Conservation (phyloP, 2,113 vertebrate genomes). For the Leptodactylus fuscus region DNA sequence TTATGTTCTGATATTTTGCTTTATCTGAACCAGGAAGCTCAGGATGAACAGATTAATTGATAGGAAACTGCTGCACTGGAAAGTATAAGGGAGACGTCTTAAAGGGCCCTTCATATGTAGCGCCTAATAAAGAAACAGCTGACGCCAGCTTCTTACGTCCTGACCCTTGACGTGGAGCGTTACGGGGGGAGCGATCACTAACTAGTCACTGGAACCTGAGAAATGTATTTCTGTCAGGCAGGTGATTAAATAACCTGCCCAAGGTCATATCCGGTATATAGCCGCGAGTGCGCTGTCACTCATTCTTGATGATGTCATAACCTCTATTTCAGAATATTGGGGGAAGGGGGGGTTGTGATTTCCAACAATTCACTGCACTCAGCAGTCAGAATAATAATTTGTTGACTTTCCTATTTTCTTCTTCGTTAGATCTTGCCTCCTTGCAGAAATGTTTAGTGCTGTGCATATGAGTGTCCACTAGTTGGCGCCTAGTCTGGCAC, state of each 20-base stretch:
- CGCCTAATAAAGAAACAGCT: neutral
- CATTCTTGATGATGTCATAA: neutral
- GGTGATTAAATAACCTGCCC: no score
- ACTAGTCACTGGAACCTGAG: constrained; percentile 5
- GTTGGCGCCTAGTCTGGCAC: no score
- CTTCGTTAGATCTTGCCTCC: neutral
- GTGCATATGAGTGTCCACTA: no score
- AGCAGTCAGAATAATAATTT: neutral
- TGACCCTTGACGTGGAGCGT: neutral
- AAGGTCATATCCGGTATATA: no score
- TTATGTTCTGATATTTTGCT: no score
- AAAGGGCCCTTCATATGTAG: neutral
- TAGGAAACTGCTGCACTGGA: no score
- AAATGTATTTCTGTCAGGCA: no score
- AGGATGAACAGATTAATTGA: no score
- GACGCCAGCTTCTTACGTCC: neutral
- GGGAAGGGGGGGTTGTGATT: neutral
- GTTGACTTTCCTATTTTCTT: neutral
- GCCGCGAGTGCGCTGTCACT: neutral
- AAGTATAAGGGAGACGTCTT: neutral
- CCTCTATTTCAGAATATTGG: neutral
- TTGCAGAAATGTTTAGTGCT: neutral
- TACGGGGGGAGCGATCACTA: neutral
- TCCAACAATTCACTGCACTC: neutral
- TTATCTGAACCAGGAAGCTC: no score